Base-by-base conservation (phyloP, 2,113 vertebrate genomes). In the Symphodus melops region DNA sequence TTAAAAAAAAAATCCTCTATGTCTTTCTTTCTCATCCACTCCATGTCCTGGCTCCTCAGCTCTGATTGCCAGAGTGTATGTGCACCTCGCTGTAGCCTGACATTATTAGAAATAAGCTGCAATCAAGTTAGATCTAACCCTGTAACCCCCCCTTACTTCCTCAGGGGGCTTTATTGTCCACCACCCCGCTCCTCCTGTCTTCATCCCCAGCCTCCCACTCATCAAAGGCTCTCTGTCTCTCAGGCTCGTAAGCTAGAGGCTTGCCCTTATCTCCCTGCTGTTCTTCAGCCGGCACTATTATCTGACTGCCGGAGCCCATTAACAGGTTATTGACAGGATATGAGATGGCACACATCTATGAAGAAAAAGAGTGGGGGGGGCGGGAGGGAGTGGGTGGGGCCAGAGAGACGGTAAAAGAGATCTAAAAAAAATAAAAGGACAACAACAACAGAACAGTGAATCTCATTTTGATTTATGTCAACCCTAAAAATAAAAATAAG, bases 241-340 rank as follows among this genome's bases (percentile, higher is more conserved):
- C 72, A 58, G 52, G 21, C 75, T 62, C 61, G 44, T 75, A 77
- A 77, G 81, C 54, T 77, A 80, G 77, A 79, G 60, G 66, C 74
- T 77, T 62, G 65, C 65, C 84, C 89, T 90, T 91, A 91, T 92
- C 86, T 91, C 65, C 63, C 88, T 77, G 62, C 79, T 79, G 82
- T 83, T 86, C 85, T 71, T 79, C 82, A 80, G 65, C 70, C 80
- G 49, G 55, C 55, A 42, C 82, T 58, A 72, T 91, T 86, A 88
- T 91, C 89, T 77, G 71, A 65, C 82, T 81, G 81, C 82, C 59
- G 7, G 70, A 88, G 74, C 77, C 91, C 70, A 92, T 93, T 93
- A 93, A 88, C 81, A 79, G 77, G 82, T 90, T 93, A 91, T 92
- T 92, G 92, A 92, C 72, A 52, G 88, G 85, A 89, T 89, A 93